Evolutionary conservation across 2,113 vertebrate genomes (phyloP).

Genomic region (Cranoglanis bouderius): DNA sequence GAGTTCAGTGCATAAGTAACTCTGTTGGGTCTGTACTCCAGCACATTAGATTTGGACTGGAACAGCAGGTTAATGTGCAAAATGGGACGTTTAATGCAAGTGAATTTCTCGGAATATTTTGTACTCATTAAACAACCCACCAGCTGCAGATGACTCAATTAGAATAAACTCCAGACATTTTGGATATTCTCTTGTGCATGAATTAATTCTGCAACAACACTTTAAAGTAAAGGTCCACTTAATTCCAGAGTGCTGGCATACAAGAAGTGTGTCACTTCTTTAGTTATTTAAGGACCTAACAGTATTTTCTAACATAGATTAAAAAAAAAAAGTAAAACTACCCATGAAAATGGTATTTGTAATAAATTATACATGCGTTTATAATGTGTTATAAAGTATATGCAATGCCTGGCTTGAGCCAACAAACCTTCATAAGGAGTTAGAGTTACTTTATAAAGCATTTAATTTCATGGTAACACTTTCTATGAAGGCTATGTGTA

Average conservation of each 20-base stretch:
- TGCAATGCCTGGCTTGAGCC: background rate
- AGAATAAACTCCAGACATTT: constrained; percentile 9
- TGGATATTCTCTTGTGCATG: background rate
- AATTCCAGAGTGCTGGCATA: background rate
- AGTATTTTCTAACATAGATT: background rate
- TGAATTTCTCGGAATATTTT: background rate
- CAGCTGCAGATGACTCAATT: background rate
- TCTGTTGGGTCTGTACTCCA: background rate
- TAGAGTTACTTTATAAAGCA: background rate
- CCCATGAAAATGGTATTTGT: background rate
- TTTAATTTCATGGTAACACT: background rate
- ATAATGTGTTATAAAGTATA: background rate
- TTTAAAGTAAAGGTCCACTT: background rate
- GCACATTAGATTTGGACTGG: background rate
- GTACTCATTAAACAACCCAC: background rate
- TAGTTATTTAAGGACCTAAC: background rate
- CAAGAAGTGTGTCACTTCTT: background rate
- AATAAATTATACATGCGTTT: background rate
- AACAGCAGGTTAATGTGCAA: background rate
- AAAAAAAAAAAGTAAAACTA: background rate
- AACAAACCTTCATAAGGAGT: background rate
- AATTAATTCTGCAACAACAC: background rate
- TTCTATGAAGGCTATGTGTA: background rate
- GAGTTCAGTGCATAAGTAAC: background rate
- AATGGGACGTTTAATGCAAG: no score